Evolutionary conservation across 2,113 vertebrate species (phyloP).

Genomic region (Tautogolabrus adspersus): DNA sequence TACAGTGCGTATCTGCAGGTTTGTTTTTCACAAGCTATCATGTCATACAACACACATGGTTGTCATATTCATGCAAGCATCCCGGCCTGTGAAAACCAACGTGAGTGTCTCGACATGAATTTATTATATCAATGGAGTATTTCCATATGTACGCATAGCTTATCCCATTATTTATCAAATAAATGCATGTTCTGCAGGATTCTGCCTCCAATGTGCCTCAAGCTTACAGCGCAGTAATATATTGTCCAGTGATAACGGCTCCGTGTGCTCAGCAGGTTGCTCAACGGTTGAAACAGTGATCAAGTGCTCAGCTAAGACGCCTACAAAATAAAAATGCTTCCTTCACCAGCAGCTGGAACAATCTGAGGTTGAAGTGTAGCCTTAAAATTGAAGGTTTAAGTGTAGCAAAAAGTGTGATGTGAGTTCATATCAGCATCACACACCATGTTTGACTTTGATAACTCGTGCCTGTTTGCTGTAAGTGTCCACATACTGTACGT

Average conservation of each 20-base stretch:
- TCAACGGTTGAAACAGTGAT: constrained; percentile 33
- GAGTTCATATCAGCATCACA: constrained; percentile 14
- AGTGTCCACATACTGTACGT: neutral
- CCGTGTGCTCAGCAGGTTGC: constrained; percentile 46
- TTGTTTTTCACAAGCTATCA: constrained; percentile 9
- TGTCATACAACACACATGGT: neutral
- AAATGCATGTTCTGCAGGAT: constrained; percentile 33
- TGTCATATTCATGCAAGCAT: constrained; percentile 15
- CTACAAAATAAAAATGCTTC: neutral
- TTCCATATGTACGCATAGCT: neutral
- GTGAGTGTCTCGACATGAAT: neutral
- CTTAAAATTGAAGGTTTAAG: neutral
- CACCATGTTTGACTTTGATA: constrained; percentile 5
- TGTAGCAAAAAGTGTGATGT: constrained; percentile 27
- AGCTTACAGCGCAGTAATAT: constrained; percentile 17
- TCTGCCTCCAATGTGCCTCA: no score
- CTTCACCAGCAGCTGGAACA: constrained; percentile 14
- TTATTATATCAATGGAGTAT: neutral
- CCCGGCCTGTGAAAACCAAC: constrained; percentile 3
- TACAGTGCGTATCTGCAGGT: constrained; percentile 6
- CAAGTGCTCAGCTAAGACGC: constrained; percentile 30
- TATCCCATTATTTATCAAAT: constrained; percentile 47
- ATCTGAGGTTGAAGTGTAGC: constrained; percentile 6
- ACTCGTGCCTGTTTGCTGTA: neutral
- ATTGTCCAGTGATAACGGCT: constrained; percentile 37